Conservation (phyloP, 2,888 invertebrate genomes). For the Sarcophaga rosellei region DNA sequence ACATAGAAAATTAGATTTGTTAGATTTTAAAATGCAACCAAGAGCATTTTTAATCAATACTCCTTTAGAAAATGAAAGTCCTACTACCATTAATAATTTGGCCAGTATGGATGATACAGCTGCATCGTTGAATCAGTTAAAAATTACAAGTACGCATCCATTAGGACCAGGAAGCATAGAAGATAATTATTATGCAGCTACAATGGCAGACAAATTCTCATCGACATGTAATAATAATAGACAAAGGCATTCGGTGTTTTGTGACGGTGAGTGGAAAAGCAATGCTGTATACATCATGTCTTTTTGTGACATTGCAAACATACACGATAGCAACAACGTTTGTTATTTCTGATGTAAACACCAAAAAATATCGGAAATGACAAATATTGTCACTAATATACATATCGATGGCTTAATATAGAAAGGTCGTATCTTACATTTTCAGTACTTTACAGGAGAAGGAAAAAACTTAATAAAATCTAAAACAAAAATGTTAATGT, state of each 20-base stretch:
- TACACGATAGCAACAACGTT: too few species aligned
- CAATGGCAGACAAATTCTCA: slow-evolving; percentile 60
- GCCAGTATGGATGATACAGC: slow-evolving; percentile 49
- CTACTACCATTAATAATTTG: slow-evolving; percentile 57
- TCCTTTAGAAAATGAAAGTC: slow-evolving; percentile 56
- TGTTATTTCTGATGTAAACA: too few species aligned
- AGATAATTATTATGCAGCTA: slow-evolving; percentile 74
- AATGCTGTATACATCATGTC: background rate
- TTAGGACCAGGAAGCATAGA: slow-evolving; percentile 74
- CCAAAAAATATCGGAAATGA: too few species aligned
- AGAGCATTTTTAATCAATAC: slow-evolving; percentile 70
- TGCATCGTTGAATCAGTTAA: slow-evolving; percentile 70
- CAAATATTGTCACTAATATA: too few species aligned
- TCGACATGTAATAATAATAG: slow-evolving; percentile 3
- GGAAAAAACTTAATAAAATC: too few species aligned
- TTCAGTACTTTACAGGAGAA: too few species aligned
- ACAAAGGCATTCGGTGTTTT: slow-evolving; percentile 60
- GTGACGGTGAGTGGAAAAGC: slow-evolving; percentile 45
- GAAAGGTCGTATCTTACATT: too few species aligned
- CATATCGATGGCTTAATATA: too few species aligned
- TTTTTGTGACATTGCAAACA: too few species aligned
- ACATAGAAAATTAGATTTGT: slow-evolving; percentile 74
- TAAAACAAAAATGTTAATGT: too few species aligned
- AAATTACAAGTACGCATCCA: slow-evolving; percentile 70
- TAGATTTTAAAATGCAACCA: slow-evolving; percentile 74